phyloP scores from a whole-genome alignment of 2,888 invertebrate species.

The Liodrosophila aerea region DNA sequence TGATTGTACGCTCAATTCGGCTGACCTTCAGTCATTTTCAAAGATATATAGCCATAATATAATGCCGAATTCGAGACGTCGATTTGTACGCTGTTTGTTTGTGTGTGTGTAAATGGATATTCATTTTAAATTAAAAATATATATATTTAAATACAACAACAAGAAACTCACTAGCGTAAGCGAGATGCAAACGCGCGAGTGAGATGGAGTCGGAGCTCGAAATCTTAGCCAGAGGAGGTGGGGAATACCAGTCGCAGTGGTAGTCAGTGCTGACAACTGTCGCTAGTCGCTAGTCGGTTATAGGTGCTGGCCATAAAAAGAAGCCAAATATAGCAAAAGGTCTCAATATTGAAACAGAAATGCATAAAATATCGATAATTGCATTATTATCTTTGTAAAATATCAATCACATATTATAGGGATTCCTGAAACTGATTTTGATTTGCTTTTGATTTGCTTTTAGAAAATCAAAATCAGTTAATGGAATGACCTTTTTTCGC shows the following conservation, averaged over 20 bases:
- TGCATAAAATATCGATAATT: too few species aligned
- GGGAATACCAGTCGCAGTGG: constrained; percentile 64
- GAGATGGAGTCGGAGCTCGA: constrained; percentile 6
- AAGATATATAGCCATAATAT: constrained; percentile 63
- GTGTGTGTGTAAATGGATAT: constrained; percentile 34
- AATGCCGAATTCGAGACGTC: constrained; percentile 45
- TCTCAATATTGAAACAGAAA: too few species aligned
- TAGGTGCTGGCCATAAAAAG: too few species aligned
- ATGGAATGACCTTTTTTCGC: too few species aligned
- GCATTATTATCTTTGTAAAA: too few species aligned
- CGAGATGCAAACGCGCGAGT: constrained; percentile 33
- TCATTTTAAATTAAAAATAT: constrained; percentile 56
- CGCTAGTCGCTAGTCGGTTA: too few species aligned
- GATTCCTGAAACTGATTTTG: too few species aligned
- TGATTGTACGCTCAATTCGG: constrained; percentile 71
- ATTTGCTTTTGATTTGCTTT: too few species aligned
- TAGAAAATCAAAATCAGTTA: too few species aligned
- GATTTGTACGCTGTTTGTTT: constrained; percentile 29
- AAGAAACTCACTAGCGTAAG: constrained; percentile 41
- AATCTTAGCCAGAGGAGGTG: constrained; percentile 13
- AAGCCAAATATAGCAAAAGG: too few species aligned
- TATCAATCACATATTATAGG: too few species aligned
- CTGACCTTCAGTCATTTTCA: constrained; percentile 71
- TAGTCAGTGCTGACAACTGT: too few species aligned
- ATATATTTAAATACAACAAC: constrained; percentile 22